phyloP scores from a whole-genome alignment of 2,797 vertebrate species.

The Lutjanus argentimaculatus region DNA sequence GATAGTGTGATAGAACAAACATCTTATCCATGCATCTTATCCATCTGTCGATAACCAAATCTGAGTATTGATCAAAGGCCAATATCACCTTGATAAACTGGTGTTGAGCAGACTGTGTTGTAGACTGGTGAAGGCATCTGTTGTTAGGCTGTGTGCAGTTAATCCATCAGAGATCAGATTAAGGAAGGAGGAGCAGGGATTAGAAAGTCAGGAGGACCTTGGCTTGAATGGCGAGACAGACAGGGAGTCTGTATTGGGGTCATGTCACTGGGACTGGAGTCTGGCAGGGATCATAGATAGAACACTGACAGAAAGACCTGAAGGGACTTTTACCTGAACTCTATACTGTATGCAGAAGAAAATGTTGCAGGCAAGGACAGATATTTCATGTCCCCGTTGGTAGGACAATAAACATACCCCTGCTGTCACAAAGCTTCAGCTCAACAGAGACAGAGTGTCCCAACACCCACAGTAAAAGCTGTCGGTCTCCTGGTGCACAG shows the following conservation, averaged over 20 bases:
- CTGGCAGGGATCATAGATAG: constrained; percentile 10
- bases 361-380: neutral
- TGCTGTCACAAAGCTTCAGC: no score
- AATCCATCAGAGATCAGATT: constrained; percentile 81
- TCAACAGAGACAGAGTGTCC: no score
- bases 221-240: constrained; percentile 51
- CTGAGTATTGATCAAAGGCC: neutral
- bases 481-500: no score
- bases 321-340: neutral
- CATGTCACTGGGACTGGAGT: constrained; percentile 42
- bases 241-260: constrained; percentile 28
- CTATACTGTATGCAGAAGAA: neutral
- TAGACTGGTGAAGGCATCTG: constrained; percentile 7
- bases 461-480: no score
- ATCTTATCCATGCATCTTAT: neutral
- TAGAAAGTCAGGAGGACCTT: constrained; percentile 49
- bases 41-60: neutral
- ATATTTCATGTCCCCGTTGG: no score
- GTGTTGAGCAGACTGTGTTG: neutral
- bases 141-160: constrained; percentile 45
- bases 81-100: neutral
- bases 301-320: neutral
- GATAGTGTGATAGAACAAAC: neutral
- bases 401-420: no score
- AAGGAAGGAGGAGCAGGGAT: constrained; percentile 67